Base-by-base conservation (phyloP, 2,113 vertebrate species). In the Mesocricetus auratus region DNA sequence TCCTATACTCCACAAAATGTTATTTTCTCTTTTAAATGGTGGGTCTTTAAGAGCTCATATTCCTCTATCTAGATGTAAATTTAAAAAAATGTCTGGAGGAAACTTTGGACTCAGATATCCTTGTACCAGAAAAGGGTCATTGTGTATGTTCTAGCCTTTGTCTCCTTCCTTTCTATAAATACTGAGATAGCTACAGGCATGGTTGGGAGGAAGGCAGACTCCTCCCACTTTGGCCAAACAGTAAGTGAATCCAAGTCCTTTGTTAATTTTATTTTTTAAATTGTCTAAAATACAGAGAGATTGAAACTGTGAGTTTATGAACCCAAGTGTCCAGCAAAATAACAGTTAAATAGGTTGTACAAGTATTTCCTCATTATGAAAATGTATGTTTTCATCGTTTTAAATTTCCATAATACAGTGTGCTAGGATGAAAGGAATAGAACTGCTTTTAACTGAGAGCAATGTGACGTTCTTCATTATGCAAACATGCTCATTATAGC, bases 371-470 rank as follows among this genome's bases (percentile, higher is more conserved):
- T 53, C 7, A 56, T 92, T 93, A 7, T 95, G 31, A 97, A 95
- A 83, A 79, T 86, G 8, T 53, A 22, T 2, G 77, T 89, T 93
- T 93, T 79, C 42, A 68, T 85, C 47, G 53, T 86, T 93, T 87
- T 73, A 88, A 89, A 53, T 93, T 94, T 94, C 33, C 26, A 17
- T 86, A 74, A 79, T 15, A 90, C n/a, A 79, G 82, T 85, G 24
- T 36, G 47, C 2, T 79, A 64, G 78, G 13, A 78, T 39, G 10
- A 91, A 95, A 91, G 78, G 16, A 53, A 2, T 50, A 29, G 58
- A 96, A 31, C 64, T 90, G 11, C 69, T 29, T 60, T 89, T 42
- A 73, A 62, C 7, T 93, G 33, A 78, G 73, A 77, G 24, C 3
- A 74, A 78, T 83, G 29, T 93, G 91, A 50, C 62, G 4, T 12